Conservation (phyloP, 2,888 invertebrate genomes). For the Cryptosula pallasiana region DNA sequence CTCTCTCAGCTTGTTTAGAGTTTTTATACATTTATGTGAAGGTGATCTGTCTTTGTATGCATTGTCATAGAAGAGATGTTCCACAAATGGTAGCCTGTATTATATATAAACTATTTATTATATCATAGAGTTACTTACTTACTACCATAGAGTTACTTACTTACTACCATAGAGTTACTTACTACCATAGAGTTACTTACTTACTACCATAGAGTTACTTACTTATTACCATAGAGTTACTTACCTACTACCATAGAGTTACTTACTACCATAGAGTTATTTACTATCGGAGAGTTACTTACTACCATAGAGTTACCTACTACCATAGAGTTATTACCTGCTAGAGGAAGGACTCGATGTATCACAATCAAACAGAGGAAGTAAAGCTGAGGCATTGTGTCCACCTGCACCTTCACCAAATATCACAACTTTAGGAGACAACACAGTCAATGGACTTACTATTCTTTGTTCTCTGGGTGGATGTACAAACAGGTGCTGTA, state of each 20-base stretch:
- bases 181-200: too few relatives aligned
- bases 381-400: not conserved
- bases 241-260: too few relatives aligned
- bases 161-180: too few relatives aligned
- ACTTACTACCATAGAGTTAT: too few relatives aligned
- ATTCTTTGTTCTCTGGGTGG: not conserved
- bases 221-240: too few relatives aligned
- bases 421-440: not conserved
- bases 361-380: not conserved
- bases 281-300: too few relatives aligned
- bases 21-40: constrained; percentile 5
- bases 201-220: too few relatives aligned
- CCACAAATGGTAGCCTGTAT: not conserved
- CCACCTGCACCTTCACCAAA: not conserved
- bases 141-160: too few relatives aligned
- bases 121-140: too few relatives aligned
- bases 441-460: not conserved
- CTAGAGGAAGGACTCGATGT: not conserved
- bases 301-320: too few relatives aligned
- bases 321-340: too few relatives aligned
- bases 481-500: not conserved
- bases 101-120: not conserved
- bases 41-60: constrained; percentile 14
- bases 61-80: constrained; percentile 18
- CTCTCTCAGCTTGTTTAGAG: not conserved